Evolutionary conservation across 2,888 invertebrate genomes (phyloP).

Genomic region (Nasonia oneida): DNA sequence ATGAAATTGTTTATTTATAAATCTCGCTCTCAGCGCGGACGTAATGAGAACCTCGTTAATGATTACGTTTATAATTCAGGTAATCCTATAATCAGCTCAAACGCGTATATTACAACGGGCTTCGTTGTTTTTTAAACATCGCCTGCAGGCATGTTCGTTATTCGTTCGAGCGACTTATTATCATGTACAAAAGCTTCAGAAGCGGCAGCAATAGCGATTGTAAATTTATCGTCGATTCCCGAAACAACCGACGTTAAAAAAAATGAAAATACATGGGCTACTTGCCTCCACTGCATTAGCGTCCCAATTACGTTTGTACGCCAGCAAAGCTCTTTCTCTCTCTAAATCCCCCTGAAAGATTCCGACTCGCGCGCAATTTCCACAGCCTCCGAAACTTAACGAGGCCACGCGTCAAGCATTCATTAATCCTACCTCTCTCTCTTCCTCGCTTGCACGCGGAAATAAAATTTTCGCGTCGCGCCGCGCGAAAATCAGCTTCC

Average conservation of each 20-base stretch:
- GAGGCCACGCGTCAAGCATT: constrained; percentile 7
- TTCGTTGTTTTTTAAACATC: not conserved
- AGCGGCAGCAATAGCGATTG: no score
- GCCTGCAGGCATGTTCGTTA: no score
- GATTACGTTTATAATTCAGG: not conserved
- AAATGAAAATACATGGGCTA: not conserved
- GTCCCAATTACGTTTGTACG: not conserved
- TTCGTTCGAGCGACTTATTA: no score
- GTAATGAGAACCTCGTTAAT: no score
- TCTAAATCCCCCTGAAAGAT: not conserved
- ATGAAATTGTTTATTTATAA: not conserved
- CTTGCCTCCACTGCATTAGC: not conserved
- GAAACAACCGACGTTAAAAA: no score
- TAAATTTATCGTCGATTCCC: no score
- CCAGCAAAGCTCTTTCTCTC: not conserved
- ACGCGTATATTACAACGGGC: not conserved
- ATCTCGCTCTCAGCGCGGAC: not conserved
- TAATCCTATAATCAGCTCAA: not conserved
- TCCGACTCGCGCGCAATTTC: not conserved
- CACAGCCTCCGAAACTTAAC: not conserved
- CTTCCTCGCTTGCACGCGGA: not conserved
- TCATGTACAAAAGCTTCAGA: no score
- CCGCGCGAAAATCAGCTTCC: constrained; percentile 6
- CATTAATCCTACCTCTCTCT: not conserved
- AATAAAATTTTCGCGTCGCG: constrained; percentile 28